These are phyloP conservation scores for Pangasianodon gigas DNA, from an alignment of 2,113 vertebrate genomes.

Conservation along the genomic window DNA sequence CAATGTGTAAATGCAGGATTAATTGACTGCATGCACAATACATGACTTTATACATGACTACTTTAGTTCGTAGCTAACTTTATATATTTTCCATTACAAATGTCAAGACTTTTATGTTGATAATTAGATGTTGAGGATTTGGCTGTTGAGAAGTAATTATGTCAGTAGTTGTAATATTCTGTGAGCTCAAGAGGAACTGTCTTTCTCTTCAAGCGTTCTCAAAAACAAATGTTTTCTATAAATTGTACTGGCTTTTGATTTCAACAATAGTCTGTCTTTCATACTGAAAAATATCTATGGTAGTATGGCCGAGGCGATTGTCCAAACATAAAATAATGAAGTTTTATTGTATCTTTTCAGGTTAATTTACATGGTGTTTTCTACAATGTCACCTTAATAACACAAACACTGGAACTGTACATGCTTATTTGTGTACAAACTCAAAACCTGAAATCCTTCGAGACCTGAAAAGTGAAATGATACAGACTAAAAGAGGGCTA, in stretches of 20 bases:
- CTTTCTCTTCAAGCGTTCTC: conserved; percentile 23
- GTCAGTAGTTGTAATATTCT: conserved; percentile 32
- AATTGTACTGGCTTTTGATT: conserved; percentile 7
- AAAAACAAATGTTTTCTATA: conserved; percentile 3
- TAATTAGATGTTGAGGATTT: conserved; percentile 6
- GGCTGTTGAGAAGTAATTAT: conserved; percentile 20
- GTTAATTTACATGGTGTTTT: conserved; percentile 28
- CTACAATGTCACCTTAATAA: conserved; percentile 23
- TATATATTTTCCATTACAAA: neutral
- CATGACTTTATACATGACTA: neutral
- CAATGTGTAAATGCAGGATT: conserved; percentile 41
- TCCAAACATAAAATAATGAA: neutral
- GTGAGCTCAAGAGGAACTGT: conserved; percentile 22
- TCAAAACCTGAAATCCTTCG: neutral
- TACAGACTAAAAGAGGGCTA: conserved; percentile 50
- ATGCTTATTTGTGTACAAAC: neutral
- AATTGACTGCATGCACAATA: conserved; percentile 42
- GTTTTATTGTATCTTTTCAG: conserved; percentile 26
- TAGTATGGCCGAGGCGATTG: neutral
- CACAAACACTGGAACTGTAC: conserved; percentile 33
- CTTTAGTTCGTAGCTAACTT: neutral
- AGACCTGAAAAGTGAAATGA: conserved; percentile 27
- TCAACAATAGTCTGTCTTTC: conserved; percentile 36
- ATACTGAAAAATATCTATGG: neutral
- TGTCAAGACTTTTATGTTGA: neutral